Evolutionary conservation across 2,888 invertebrate genomes (phyloP), one percentile per base, ranked within the genome.

Genomic region (Belgica antarctica): DNA sequence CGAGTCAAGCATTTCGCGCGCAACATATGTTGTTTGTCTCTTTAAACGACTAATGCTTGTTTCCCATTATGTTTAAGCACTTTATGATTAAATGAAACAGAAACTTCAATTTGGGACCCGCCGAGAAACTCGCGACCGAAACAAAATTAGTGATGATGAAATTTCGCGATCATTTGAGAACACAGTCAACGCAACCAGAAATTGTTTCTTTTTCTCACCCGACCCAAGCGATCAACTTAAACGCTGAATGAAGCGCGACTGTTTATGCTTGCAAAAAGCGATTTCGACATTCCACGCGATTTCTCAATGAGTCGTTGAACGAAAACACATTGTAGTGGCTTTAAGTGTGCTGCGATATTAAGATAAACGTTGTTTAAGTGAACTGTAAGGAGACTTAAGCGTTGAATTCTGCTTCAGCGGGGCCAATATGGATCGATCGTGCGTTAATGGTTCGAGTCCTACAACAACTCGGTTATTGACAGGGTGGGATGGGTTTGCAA

Each of bases 401-500:
- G n/a, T n/a, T n/a, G n/a, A n/a, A n/a, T n/a, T n/a, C n/a, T n/a
- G n/a, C n/a, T n/a, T n/a, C n/a, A n/a, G n/a, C n/a, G n/a, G n/a
- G n/a, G n/a, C n/a, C n/a, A 31, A 31, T 31, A 31, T 31, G 31
- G 31, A 31, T n/a, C n/a, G n/a, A 31, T 31, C 10, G 31, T 7
- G 31, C 10, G 31, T 31, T 31, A 31, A 31, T 10, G 31, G n/a
- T n/a, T n/a, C n/a, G n/a, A n/a, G n/a, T n/a, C n/a, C n/a, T n/a
- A n/a, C n/a, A n/a, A n/a, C n/a, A n/a, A n/a, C n/a, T n/a, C n/a
- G n/a, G n/a, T n/a, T 46, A 46, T 66, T 66, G 47, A 28, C 17
- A 66, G 65, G 65, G 41, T 15, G 65, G 65, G 65, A 36, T 66
- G 15, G 65, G 65, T 66, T 27, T 36, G 65, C 65, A 66, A 66